Evolutionary conservation across 2,113 vertebrate species (phyloP).

Genomic region (Tichodroma muraria): DNA sequence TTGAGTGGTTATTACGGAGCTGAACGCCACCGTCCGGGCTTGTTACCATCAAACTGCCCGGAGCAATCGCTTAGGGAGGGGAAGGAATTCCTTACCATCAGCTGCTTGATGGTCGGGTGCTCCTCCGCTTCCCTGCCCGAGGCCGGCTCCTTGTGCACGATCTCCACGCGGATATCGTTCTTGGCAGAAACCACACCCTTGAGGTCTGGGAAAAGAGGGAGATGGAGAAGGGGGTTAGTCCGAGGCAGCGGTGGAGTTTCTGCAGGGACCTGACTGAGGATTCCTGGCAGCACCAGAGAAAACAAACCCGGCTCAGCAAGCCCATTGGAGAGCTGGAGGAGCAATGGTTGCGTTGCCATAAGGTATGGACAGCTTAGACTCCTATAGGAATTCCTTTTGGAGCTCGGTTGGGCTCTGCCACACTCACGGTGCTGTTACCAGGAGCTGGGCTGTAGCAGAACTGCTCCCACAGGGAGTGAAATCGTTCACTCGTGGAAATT

Average conservation of each 20-base stretch:
- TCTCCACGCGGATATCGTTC: conserved; percentile 98
- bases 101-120: conserved; percentile 92
- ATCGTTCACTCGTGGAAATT: background rate
- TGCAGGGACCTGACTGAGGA: background rate
- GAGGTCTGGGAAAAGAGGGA: conserved; percentile 76
- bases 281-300: no score
- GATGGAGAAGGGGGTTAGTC: background rate
- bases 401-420: background rate
- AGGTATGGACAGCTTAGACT: background rate
- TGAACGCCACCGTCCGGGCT: background rate
- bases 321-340: accelerated
- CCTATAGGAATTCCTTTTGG: background rate
- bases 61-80: background rate
- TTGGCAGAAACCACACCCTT: conserved; percentile 96
- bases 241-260: background rate
- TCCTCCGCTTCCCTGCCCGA: conserved; percentile 86
- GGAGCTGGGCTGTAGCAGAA: background rate
- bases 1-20: background rate
- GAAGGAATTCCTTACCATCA: conserved; percentile 84
- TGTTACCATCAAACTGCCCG: background rate
- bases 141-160: conserved; percentile 94
- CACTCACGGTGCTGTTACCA: accelerated
- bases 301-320: background rate
- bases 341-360: accelerated
- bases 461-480: background rate